These are phyloP conservation scores for Lamellibrachia satsuma DNA, from an alignment of 2,888 invertebrate genomes.

Conservation along the genomic window DNA sequence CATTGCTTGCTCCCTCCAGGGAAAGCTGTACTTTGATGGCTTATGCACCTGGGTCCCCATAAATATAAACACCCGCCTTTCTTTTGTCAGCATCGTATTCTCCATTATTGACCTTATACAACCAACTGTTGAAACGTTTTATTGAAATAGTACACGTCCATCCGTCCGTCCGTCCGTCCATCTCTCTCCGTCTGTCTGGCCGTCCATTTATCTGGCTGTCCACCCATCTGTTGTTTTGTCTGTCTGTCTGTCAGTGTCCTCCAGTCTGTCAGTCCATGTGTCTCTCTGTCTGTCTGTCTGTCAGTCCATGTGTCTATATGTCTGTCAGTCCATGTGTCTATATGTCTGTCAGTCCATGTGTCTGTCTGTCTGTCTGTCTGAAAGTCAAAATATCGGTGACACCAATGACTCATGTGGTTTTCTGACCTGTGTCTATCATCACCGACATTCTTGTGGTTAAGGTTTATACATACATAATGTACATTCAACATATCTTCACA, in stretches of 20 bases:
- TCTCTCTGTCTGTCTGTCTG: neutral
- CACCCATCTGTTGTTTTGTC: neutral
- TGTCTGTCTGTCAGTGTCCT: neutral
- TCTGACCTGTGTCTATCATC: neutral
- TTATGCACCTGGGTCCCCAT: constrained; percentile 3
- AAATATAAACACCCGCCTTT: neutral
- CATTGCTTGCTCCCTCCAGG: neutral
- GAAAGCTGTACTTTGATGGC: neutral
- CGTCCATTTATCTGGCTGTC: neutral
- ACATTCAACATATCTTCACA: neutral
- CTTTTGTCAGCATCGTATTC: neutral
- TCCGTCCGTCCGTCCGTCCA: neutral
- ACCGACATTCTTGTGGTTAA: neutral
- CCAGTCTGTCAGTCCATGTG: neutral
- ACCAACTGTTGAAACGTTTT: neutral
- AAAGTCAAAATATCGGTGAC: neutral
- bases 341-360: too few species aligned
- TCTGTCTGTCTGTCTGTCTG: neutral
- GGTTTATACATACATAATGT: neutral
- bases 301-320: too few species aligned
- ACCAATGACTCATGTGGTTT: neutral
- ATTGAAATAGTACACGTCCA: neutral
- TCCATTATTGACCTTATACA: neutral
- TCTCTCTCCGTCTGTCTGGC: neutral
- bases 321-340: too few species aligned